phyloP scores from a whole-genome alignment of 2,888 invertebrate genomes.

The Eupithecia vulgata region DNA sequence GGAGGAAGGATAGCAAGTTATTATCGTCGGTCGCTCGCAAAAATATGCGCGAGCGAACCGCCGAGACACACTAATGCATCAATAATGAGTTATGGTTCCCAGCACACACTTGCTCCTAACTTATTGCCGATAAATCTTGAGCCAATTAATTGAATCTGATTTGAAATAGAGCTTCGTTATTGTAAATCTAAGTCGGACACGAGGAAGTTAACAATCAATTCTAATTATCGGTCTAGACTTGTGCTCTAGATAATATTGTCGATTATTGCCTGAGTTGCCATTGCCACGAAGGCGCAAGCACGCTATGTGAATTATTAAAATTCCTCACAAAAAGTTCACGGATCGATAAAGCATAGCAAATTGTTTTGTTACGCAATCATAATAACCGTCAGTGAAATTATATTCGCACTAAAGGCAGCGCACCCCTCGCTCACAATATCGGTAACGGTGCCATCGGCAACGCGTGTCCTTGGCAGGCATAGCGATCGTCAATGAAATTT shows the following conservation, averaged over 20 bases:
- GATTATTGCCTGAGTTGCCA: background rate
- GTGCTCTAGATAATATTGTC: background rate
- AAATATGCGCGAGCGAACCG: constrained; percentile 51
- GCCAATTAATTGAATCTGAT: constrained; percentile 28
- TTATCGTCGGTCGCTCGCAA: constrained; percentile 49
- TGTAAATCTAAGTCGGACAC: constrained; percentile 11
- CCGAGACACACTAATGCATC: constrained; percentile 58
- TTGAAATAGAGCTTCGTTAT: constrained; percentile 11
- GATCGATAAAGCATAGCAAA: constrained; percentile 46
- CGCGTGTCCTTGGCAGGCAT: constrained; percentile 76
- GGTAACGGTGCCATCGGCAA: constrained; percentile 62
- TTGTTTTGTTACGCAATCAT: constrained; percentile 55
- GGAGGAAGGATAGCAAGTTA: constrained; percentile 43
- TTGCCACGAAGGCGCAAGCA: background rate
- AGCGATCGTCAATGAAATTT: constrained; percentile 77
- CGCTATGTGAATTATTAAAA: constrained; percentile 11
- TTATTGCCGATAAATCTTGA: constrained; percentile 33
- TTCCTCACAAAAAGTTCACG: constrained; percentile 9
- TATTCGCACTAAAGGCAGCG: constrained; percentile 56
- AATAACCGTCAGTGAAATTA: constrained; percentile 48
- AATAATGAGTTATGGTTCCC: constrained; percentile 56
- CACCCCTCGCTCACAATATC: constrained; percentile 56
- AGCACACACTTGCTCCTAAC: constrained; percentile 35
- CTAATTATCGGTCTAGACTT: background rate
- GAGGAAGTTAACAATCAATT: background rate